Percentiles rank a stretch among this genome's conserved stretches.
Conservation (phyloP, 2,797 vertebrate species). For the Knipowitschia caucasica region DNA sequence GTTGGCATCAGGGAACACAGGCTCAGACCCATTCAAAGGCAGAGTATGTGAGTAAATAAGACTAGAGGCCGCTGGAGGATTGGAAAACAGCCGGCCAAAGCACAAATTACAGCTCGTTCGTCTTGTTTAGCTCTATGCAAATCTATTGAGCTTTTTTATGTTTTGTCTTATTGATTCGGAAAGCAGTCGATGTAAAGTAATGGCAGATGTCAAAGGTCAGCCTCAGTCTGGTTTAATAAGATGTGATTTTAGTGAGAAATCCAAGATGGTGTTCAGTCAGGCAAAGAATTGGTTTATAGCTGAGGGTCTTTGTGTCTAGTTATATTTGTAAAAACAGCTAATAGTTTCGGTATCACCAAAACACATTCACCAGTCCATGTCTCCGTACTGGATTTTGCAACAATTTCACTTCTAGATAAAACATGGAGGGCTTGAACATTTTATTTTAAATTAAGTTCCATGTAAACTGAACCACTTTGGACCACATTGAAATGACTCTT, state of each 20-base stretch:
- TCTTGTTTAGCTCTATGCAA: conserved; percentile 32
- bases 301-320: too few relatives aligned
- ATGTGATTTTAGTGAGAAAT: not conserved
- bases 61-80: conserved; percentile 32
- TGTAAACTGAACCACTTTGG: too few relatives aligned
- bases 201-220: conserved; percentile 25
- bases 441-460: too few relatives aligned
- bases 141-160: conserved; percentile 22
- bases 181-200: conserved; percentile 33
- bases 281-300: not conserved
- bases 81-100: conserved; percentile 14
- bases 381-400: too few relatives aligned
- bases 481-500: too few relatives aligned
- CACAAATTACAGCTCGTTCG: conserved; percentile 36
- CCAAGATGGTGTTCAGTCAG: not conserved
- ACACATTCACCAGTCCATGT: too few relatives aligned
- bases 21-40: conserved; percentile 24
- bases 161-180: conserved; percentile 31
- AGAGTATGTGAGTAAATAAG: conserved; percentile 38
- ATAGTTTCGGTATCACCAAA: too few relatives aligned
- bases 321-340: too few relatives aligned
- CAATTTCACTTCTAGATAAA: too few relatives aligned
- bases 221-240: conserved; percentile 4
- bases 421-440: too few relatives aligned
- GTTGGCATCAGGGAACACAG: conserved; percentile 35